Conservation (phyloP, 92 coral and sea anemone species). For the Muricea muricata region DNA sequence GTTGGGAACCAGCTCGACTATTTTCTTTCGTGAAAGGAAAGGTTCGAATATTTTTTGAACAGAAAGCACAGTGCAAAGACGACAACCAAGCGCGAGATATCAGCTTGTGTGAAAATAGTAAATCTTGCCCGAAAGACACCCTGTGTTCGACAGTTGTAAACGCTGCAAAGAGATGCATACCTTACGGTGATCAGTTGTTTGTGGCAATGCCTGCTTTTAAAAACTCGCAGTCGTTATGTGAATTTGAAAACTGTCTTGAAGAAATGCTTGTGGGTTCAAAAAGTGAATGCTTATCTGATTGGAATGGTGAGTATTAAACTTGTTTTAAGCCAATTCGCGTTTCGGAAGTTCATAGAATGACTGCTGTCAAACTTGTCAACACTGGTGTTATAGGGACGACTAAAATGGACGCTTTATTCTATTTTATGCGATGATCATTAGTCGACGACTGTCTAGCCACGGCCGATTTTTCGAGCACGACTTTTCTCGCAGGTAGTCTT, state of each 20-base stretch:
- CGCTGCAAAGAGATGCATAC: background rate
- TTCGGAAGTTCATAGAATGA: no score
- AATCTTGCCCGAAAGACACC: background rate
- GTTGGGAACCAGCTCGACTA: constrained; percentile 9
- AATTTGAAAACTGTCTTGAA: constrained; percentile 36
- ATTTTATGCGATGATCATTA: no score
- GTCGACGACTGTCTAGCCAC: no score
- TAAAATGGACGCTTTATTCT: background rate
- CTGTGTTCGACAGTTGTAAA: constrained; percentile 4
- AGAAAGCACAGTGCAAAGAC: background rate
- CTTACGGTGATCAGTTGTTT: background rate
- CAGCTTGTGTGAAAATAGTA: background rate
- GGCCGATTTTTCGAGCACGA: no score
- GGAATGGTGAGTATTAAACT: background rate
- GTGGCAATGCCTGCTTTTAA: background rate
- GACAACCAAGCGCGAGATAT: background rate
- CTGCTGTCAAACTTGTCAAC: no score
- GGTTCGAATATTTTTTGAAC: background rate
- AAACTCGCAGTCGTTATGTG: background rate
- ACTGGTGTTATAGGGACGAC: no score
- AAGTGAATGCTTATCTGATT: background rate
- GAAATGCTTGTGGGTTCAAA: background rate
- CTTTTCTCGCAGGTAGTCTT: no score
- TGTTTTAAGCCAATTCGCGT: no score
- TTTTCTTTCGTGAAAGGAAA: constrained; percentile 1